phyloP scores from a whole-genome alignment of 1,140 invertebrate genomes.

The Drosophila sulfurigaster region DNA sequence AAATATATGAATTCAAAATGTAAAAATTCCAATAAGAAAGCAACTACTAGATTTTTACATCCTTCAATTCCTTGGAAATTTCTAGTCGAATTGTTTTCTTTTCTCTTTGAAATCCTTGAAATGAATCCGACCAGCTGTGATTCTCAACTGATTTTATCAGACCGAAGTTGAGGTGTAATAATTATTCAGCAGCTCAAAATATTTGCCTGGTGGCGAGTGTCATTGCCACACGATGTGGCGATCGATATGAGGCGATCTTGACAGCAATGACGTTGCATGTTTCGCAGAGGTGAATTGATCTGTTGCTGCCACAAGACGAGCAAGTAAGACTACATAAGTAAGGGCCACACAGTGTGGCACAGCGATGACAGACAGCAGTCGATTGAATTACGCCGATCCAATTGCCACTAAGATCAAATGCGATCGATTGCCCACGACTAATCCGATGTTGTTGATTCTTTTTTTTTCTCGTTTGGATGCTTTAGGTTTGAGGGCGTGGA shows the following conservation, averaged over 20 bases:
- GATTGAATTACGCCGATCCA: constrained; percentile 54
- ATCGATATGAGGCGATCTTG: constrained; percentile 40
- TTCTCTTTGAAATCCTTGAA: neutral
- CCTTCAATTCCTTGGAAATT: too few relatives aligned
- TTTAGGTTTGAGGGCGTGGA: constrained; percentile 92
- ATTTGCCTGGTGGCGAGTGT: constrained; percentile 6
- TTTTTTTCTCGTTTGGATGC: neutral
- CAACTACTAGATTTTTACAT: too few relatives aligned
- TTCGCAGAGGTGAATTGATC: constrained; percentile 33
- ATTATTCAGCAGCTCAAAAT: neutral
- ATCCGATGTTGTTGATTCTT: neutral
- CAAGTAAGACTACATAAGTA: neutral
- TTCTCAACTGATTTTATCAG: neutral
- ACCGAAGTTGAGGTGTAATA: neutral
- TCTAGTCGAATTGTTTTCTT: too few relatives aligned
- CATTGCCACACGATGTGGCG: constrained; percentile 1
- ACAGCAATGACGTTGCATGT: constrained; percentile 63
- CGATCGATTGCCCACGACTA: neutral
- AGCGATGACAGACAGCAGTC: constrained; percentile 50
- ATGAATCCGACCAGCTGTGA: too few relatives aligned
- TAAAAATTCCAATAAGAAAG: too few relatives aligned
- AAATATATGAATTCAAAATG: too few relatives aligned
- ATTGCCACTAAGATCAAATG: constrained; percentile 12
- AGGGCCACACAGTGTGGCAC: constrained; percentile 9
- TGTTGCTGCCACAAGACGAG: constrained; percentile 9